Evolutionary conservation across 23 tunicate genomes (phyloP).

Genomic region (Aplidium turbinatum): DNA sequence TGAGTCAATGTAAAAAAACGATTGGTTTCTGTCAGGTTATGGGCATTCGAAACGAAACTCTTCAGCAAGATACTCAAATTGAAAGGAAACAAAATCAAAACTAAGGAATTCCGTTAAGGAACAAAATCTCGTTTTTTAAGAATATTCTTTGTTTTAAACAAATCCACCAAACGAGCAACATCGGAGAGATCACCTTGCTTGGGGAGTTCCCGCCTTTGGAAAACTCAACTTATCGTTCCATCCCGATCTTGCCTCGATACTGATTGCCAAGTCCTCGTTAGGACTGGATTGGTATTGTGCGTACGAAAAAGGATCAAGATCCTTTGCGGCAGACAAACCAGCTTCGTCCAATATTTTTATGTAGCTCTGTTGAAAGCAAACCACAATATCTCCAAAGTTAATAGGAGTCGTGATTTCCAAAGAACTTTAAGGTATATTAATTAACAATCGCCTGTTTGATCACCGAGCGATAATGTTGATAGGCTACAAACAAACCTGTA

Average conservation of each 20-base stretch:
- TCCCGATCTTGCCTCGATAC: slow-evolving; percentile 11
- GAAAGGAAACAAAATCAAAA: background rate
- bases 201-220: slow-evolving; percentile 26
- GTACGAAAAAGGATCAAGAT: slow-evolving; percentile 14
- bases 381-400: background rate
- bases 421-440: too few species aligned
- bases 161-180: too few species aligned
- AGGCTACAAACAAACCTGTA: slow-evolving; percentile 45
- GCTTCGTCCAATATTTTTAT: slow-evolving; percentile 32
- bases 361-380: slow-evolving; percentile 2
- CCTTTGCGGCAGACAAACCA: slow-evolving; percentile 1
- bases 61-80: too few species aligned
- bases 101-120: background rate
- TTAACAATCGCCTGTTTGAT: too few species aligned
- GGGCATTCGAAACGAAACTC: too few species aligned
- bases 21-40: too few species aligned
- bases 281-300: slow-evolving; percentile 27
- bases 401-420: too few species aligned
- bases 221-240: slow-evolving; percentile 20
- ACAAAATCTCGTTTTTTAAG: background rate
- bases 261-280: slow-evolving; percentile 20
- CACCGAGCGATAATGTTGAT: too few species aligned
- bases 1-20: too few species aligned
- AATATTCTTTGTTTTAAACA: background rate
- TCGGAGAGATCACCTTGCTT: slow-evolving; percentile 33